Percentiles rank a stretch among this genome's conserved stretches.
These are phyloP conservation scores for Cantharis nigra DNA, from an alignment of 2,888 invertebrate species.

Conservation along the genomic window DNA sequence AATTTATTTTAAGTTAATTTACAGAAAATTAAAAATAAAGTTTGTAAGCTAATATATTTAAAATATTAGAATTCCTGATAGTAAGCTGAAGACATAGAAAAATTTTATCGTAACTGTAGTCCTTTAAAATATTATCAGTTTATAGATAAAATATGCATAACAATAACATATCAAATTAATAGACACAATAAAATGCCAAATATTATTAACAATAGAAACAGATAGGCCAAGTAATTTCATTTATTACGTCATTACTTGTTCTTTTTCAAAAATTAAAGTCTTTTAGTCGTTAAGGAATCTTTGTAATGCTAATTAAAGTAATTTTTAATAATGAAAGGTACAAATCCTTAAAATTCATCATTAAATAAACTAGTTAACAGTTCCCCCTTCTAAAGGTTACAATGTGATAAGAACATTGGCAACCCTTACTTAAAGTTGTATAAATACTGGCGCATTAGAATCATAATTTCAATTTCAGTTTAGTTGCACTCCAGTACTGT, in stretches of 20 bases:
- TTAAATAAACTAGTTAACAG: neutral
- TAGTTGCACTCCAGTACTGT: neutral
- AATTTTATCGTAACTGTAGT: neutral
- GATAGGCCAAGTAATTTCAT: neutral
- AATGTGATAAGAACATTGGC: neutral
- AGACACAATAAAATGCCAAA: neutral
- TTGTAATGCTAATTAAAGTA: neutral
- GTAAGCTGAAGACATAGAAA: neutral
- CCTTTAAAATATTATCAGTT: neutral
- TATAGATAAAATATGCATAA: neutral
- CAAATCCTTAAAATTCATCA: neutral
- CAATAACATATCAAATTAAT: neutral
- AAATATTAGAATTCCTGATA: neutral
- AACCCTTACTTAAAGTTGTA: neutral
- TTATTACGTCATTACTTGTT: neutral
- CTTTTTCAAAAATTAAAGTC: neutral
- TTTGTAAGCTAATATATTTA: neutral
- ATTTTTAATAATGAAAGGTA: neutral
- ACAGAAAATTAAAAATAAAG: neutral
- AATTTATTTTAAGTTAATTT: too few relatives aligned
- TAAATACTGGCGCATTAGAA: neutral
- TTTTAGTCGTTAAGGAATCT: neutral
- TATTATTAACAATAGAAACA: neutral
- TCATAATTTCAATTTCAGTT: neutral
- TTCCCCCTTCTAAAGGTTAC: neutral